Percentiles rank a stretch among this genome's conserved stretches.
phyloP scores from a whole-genome alignment of 2,113 vertebrate species.

The Mandrillus leucophaeus region DNA sequence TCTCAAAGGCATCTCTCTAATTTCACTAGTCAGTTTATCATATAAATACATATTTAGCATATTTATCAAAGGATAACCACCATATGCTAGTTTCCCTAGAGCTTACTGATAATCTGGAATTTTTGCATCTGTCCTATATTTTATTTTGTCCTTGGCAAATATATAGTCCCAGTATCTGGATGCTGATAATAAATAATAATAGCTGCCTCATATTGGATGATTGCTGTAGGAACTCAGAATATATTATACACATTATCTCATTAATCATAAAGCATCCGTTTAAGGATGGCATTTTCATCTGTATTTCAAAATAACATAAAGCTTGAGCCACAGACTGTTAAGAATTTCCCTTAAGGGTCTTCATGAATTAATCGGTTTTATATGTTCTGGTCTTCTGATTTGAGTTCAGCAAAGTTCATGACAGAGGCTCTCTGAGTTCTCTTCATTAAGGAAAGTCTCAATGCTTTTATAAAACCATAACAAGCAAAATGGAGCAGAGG shows the following conservation, averaged over 20 bases:
- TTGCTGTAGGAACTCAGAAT: conserved; percentile 37
- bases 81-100: conserved; percentile 55
- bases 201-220: conserved; percentile 7
- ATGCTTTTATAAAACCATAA: conserved; percentile 52
- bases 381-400: conserved; percentile 8
- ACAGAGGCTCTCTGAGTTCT: conserved; percentile 12
- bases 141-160: conserved; percentile 56
- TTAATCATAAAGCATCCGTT: conserved; percentile 58
- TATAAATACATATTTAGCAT: conserved; percentile 41
- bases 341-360: conserved; percentile 40
- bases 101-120: conserved; percentile 46
- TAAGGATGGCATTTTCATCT: conserved; percentile 50
- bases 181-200: conserved; percentile 66
- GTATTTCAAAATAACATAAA: conserved; percentile 54
- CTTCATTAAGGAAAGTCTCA: conserved; percentile 55
- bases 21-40: conserved; percentile 44
- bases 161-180: conserved; percentile 38
- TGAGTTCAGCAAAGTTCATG: conserved; percentile 58
- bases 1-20: neutral
- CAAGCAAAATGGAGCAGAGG: conserved; percentile 29
- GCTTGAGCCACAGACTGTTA: neutral
- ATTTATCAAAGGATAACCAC: conserved; percentile 54
- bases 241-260: conserved; percentile 18
- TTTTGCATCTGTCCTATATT: conserved; percentile 55
- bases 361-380: conserved; percentile 10